These are phyloP conservation scores for Hydractinia symbiolongicarpus DNA, from an alignment of 30 jellyfish, hydroid and myxozoan species.

Conservation along the genomic window DNA sequence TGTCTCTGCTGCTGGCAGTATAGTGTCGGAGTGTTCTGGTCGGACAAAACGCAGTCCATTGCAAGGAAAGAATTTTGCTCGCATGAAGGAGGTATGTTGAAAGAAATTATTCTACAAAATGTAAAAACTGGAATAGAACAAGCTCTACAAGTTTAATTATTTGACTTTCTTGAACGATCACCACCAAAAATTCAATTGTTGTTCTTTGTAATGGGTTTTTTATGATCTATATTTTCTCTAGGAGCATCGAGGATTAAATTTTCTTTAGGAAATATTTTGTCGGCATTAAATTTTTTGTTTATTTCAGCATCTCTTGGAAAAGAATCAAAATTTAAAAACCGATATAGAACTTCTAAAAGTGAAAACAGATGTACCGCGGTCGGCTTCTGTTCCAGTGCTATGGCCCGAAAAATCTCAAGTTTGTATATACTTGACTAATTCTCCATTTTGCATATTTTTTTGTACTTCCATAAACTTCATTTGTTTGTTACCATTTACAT, in stretches of 20 bases:
- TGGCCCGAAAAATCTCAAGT: background rate
- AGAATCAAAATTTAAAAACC: constrained; percentile 30
- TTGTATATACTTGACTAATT: background rate
- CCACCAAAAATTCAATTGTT: no score
- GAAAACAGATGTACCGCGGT: constrained; percentile 29
- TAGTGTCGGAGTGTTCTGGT: background rate
- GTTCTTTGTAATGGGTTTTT: no score
- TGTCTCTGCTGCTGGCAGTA: constrained; percentile 5
- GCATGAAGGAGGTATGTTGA: constrained; percentile 17
- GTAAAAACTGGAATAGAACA: no score
- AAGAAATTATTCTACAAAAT: no score
- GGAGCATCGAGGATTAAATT: no score
- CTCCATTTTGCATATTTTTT: no score
- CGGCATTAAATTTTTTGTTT: background rate
- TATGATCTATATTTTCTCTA: no score
- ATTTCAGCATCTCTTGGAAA: constrained; percentile 19
- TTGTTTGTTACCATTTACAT: no score
- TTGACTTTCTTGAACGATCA: no score
- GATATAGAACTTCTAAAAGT: constrained; percentile 22
- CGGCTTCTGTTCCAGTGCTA: constrained; percentile 22
- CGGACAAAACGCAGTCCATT: background rate
- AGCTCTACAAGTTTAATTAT: no score
- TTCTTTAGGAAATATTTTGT: no score
- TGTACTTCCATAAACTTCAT: no score
- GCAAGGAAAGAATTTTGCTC: constrained; percentile 14